phyloP scores from a whole-genome alignment of 2,797 vertebrate species.

The Argentina silus region DNA sequence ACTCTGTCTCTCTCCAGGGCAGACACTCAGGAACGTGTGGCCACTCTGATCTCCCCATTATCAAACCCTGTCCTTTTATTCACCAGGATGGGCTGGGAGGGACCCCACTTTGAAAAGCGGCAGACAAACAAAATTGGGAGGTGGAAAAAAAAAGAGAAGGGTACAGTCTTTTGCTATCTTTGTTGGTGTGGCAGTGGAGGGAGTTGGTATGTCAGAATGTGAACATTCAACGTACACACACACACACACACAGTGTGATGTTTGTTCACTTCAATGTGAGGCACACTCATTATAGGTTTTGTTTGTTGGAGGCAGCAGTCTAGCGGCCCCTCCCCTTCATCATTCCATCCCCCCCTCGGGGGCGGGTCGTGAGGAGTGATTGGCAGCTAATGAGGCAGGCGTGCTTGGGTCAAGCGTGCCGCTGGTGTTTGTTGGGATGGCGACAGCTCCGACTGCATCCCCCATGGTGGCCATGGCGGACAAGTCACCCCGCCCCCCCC shows the following conservation, averaged over 20 bases:
- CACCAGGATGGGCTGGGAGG: conserved; percentile 29
- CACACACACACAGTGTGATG: conserved; percentile 4
- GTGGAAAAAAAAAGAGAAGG: conserved; percentile 15
- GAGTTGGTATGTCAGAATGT: neutral
- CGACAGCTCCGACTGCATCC: conserved; percentile 52
- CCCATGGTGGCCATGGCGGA: conserved; percentile 25
- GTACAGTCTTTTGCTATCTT: neutral
- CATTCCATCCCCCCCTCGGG: conserved; percentile 1
- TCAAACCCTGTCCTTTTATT: conserved; percentile 48
- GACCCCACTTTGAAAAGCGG: conserved; percentile 42
- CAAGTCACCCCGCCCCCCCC: neutral
- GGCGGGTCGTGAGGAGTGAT: conserved; percentile 60
- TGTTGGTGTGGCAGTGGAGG: neutral
- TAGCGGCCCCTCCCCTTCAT: conserved; percentile 40
- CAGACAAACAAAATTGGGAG: conserved; percentile 31
- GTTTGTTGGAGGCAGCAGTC: conserved; percentile 42
- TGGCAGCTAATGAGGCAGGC: conserved; percentile 72
- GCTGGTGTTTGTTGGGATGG: conserved; percentile 45
- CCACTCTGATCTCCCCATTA: conserved; percentile 44
- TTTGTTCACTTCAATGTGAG: conserved; percentile 13
- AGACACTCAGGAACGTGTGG: conserved; percentile 32
- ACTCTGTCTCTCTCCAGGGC: conserved; percentile 40
- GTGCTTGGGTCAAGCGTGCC: conserved; percentile 66
- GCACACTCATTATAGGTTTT: conserved; percentile 25
- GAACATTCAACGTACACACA: too few species aligned